Evolutionary conservation across 1,140 invertebrate genomes (phyloP).

Genomic region (Cyphomyrmex costatus): DNA sequence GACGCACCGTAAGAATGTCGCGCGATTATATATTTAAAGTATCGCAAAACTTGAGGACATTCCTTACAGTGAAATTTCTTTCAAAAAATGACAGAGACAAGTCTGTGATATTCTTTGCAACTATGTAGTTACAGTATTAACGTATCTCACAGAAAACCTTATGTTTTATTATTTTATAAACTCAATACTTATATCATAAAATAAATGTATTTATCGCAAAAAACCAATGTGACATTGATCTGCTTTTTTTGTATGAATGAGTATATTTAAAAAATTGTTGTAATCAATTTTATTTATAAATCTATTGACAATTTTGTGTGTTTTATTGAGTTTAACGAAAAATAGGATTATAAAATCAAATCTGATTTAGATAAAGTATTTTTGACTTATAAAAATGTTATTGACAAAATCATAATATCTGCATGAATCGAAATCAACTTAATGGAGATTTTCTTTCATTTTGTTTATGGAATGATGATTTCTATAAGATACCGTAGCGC

Average conservation of each 20-base stretch:
- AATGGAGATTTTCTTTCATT: neutral
- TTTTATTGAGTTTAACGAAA: neutral
- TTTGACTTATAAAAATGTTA: conserved; percentile 19
- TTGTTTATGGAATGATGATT: neutral
- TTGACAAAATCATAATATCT: neutral
- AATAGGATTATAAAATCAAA: neutral
- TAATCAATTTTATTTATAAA: neutral
- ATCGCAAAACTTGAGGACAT: neutral
- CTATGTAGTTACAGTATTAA: conserved; percentile 4
- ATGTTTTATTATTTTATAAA: conserved; percentile 14
- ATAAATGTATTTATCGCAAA: neutral
- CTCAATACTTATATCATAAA: neutral
- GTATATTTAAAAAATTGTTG: neutral
- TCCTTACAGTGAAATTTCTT: neutral
- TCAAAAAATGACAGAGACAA: conserved; percentile 22
- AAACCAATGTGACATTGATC: too few relatives aligned
- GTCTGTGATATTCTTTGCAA: conserved; percentile 11
- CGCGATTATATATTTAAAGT: conserved; percentile 66
- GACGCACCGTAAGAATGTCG: conserved; percentile 72
- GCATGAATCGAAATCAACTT: neutral
- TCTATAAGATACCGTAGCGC: neutral
- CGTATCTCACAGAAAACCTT: neutral
- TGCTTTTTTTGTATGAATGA: too few relatives aligned
- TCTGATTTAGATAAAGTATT: conserved; percentile 4
- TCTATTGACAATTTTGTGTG: neutral